These are phyloP conservation scores for Euproctis similis DNA, from an alignment of 2,888 invertebrate genomes.

Conservation along the genomic window DNA sequence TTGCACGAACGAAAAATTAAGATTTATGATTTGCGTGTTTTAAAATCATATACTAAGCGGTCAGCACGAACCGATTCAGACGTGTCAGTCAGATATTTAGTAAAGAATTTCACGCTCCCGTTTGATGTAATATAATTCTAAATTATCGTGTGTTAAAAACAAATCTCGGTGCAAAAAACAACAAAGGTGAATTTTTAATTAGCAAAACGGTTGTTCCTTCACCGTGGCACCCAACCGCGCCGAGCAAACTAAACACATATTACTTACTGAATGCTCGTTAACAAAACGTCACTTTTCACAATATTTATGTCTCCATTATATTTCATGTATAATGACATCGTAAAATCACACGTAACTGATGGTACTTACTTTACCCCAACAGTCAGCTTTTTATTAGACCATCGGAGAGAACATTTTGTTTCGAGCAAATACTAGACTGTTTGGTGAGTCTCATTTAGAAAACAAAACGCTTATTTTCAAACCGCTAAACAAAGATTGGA, in stretches of 20 bases:
- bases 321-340: slow-evolving; percentile 59
- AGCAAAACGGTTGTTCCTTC: slow-evolving; percentile 49
- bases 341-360: slow-evolving; percentile 47
- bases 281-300: slow-evolving; percentile 68
- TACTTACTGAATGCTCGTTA: slow-evolving; percentile 59
- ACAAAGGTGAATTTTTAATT: slow-evolving; percentile 65
- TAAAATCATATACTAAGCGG: too few species aligned
- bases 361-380: slow-evolving; percentile 17
- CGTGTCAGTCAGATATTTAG: slow-evolving; percentile 29
- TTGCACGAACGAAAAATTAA: too few species aligned
- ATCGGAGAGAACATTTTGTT: too few species aligned
- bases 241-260: slow-evolving; percentile 62
- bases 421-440: too few species aligned
- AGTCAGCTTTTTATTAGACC: too few species aligned
- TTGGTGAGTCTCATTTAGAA: too few species aligned
- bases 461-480: too few species aligned
- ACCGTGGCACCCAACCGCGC: slow-evolving; percentile 51
- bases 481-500: too few species aligned
- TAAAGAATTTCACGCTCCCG: slow-evolving; percentile 48
- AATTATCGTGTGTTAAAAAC: slow-evolving; percentile 54
- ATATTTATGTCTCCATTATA: slow-evolving; percentile 71
- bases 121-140: slow-evolving; percentile 37
- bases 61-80: slow-evolving; percentile 37
- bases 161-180: slow-evolving; percentile 57
- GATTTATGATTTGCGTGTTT: too few species aligned